Conservation (phyloP, 1,140 invertebrate species). For the Telenomus remus region DNA sequence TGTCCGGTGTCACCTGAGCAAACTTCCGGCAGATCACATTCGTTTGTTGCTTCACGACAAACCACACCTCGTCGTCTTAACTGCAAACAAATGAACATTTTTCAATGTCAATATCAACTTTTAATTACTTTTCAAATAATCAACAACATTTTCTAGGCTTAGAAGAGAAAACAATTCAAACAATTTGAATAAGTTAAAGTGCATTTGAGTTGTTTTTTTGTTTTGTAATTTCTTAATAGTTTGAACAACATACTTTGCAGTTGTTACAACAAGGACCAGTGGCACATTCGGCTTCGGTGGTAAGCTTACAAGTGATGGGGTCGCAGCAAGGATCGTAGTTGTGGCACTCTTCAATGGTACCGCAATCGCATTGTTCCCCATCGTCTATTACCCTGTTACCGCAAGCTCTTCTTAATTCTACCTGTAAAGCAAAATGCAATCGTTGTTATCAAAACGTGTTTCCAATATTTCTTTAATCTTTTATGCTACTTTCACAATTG, state of each 20-base stretch:
- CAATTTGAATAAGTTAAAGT: no score
- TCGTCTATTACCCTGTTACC: conserved; percentile 96
- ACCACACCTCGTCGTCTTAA: conserved; percentile 83
- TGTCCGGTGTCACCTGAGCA: conserved; percentile 90
- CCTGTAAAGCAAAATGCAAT: conserved; percentile 65
- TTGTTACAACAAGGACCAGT: conserved; percentile 93
- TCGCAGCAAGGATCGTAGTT: conserved; percentile 94
- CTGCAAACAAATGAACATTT: conserved; percentile 72
- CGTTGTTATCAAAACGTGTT: conserved; percentile 20
- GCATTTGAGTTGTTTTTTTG: not conserved
- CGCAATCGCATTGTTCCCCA: conserved; percentile 96
- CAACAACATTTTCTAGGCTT: no score
- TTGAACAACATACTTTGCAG: conserved; percentile 82
- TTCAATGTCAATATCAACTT: no score
- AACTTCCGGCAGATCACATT: conserved; percentile 95
- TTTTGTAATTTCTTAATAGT: not conserved
- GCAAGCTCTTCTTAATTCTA: conserved; percentile 85
- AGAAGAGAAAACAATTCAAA: no score
- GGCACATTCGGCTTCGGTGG: conserved; percentile 92
- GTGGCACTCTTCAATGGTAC: conserved; percentile 89
- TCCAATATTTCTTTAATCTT: conserved; percentile 1
- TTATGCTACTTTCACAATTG: no score
- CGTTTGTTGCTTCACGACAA: conserved; percentile 89
- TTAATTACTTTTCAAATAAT: no score
- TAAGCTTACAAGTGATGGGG: conserved; percentile 94